Evolutionary conservation across 2,797 vertebrate species (phyloP).

Genomic region (Coregonus ussuriensis): DNA sequence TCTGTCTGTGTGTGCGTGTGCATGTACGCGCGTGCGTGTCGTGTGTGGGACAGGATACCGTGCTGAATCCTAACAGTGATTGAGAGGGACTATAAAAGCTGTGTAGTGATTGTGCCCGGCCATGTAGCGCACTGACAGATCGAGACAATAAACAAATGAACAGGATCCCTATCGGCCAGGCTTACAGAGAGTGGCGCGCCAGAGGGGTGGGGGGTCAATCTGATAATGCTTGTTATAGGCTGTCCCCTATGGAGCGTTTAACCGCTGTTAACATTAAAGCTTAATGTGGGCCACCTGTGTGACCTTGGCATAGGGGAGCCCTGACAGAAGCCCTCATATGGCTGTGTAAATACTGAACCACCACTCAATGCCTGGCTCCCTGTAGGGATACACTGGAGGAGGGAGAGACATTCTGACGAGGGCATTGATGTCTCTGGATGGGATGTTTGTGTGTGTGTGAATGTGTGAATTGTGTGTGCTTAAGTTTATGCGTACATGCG

Average conservation of each 20-base stretch:
- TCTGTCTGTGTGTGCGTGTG: background rate
- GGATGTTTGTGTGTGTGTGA: too few relatives aligned
- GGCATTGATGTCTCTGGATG: background rate
- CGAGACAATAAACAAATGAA: conserved; percentile 65
- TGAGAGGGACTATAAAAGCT: conserved; percentile 18
- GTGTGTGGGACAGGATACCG: background rate
- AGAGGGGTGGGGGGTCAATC: conserved; percentile 46
- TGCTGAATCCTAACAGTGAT: conserved; percentile 21
- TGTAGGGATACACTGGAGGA: background rate
- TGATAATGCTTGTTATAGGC: conserved; percentile 72
- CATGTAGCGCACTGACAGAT: conserved; percentile 48
- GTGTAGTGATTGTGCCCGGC: conserved; percentile 50
- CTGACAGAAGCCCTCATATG: conserved; percentile 44
- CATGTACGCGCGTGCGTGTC: background rate
- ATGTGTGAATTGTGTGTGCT: too few relatives aligned
- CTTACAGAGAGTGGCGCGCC: conserved; percentile 58
- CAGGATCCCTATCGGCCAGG: conserved; percentile 71
- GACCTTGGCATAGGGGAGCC: conserved; percentile 59
- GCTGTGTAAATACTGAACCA: conserved; percentile 25
- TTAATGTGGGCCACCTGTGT: conserved; percentile 61
- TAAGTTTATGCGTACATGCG: background rate
- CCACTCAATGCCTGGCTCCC: background rate
- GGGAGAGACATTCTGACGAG: background rate
- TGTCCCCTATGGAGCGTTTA: conserved; percentile 67
- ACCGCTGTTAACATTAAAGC: conserved; percentile 55